phyloP scores from a whole-genome alignment of 2,113 vertebrate genomes.

The Scytalopus superciliaris region DNA sequence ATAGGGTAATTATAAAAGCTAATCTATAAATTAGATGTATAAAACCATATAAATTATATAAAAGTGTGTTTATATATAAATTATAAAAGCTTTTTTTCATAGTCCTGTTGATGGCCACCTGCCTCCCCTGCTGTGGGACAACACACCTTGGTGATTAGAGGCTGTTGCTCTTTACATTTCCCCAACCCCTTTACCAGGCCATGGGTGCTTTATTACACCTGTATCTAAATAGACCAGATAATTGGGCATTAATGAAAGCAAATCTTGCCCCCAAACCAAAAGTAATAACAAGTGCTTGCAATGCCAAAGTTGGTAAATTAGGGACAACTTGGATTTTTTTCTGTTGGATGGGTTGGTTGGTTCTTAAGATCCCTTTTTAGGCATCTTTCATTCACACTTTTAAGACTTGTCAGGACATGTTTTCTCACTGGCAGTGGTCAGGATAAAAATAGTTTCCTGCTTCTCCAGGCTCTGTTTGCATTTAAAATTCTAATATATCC shows the following conservation, averaged over 20 bases:
- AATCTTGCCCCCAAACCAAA: not conserved
- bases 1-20: not conserved
- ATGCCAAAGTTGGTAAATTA: not conserved
- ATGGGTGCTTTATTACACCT: not conserved
- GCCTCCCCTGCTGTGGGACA: not conserved
- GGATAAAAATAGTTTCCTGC: not conserved
- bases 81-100: not conserved
- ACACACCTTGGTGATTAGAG: accelerated
- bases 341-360: not conserved
- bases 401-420: not conserved
- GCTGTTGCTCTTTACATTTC: not conserved
- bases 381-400: not conserved
- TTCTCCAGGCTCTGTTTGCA: not conserved
- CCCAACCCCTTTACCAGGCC: not conserved
- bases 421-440: not conserved
- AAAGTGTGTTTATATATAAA: not conserved
- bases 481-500: not conserved
- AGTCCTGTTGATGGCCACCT: no score
- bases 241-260: not conserved
- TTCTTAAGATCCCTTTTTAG: not conserved
- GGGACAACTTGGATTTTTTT: not conserved
- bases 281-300: not conserved
- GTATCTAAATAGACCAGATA: not conserved
- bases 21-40: not conserved
- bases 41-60: not conserved